phyloP scores from a whole-genome alignment of 2,888 invertebrate genomes.

The Catocala sponsa region DNA sequence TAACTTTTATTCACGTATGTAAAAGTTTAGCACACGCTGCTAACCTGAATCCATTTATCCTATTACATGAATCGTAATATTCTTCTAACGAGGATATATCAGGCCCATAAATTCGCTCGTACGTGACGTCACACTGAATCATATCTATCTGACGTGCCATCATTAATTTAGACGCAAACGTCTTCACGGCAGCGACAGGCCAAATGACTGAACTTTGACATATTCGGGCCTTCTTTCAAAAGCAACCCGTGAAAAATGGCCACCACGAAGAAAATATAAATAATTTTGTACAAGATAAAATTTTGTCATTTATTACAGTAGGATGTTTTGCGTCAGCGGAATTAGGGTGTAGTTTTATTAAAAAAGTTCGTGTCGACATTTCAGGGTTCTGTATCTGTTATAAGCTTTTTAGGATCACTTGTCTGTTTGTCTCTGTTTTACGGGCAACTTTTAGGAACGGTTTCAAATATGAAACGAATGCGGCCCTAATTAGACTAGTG shows the following conservation, averaged over 20 bases:
- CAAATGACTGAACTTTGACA: constrained; percentile 59
- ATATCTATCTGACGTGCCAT: constrained; percentile 68
- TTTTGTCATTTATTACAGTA: constrained; percentile 40
- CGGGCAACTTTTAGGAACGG: too few relatives aligned
- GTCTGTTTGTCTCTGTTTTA: too few relatives aligned
- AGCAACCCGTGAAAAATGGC: constrained; percentile 54
- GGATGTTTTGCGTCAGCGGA: constrained; percentile 24
- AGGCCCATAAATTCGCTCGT: constrained; percentile 56
- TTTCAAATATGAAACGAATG: too few relatives aligned
- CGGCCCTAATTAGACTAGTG: too few relatives aligned
- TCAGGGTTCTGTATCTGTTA: too few relatives aligned
- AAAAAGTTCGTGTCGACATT: neutral
- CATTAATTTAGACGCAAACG: constrained; percentile 67
- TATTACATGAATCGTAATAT: constrained; percentile 23
- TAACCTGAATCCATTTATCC: constrained; percentile 6
- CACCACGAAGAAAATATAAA: constrained; percentile 40
- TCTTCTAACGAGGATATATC: constrained; percentile 62
- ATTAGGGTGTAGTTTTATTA: constrained; percentile 27
- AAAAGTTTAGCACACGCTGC: neutral
- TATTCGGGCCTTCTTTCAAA: constrained; percentile 59
- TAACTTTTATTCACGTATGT: neutral
- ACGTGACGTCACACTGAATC: constrained; percentile 63
- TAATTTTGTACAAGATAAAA: constrained; percentile 45
- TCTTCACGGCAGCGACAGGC: constrained; percentile 46
- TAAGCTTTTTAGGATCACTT: too few relatives aligned